Conservation (phyloP, 35 echinoderm and acorn worm species). For the Diadema setosum region DNA sequence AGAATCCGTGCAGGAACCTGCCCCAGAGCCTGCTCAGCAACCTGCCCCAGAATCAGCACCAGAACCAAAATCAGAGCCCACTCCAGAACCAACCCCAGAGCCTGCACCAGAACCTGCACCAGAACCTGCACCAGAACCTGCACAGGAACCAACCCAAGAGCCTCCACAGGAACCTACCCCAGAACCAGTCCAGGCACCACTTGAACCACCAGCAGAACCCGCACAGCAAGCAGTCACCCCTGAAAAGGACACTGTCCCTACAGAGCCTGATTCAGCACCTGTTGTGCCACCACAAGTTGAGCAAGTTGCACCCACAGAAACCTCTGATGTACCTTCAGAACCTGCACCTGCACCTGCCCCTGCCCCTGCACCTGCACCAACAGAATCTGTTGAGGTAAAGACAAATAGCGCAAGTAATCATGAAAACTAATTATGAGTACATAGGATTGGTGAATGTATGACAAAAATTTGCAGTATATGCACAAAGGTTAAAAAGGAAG, state of each 20-base stretch:
- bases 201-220: background rate
- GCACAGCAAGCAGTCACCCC: background rate
- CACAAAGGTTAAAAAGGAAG: too few relatives aligned
- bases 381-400: background rate
- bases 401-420: too few relatives aligned
- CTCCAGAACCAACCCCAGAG: background rate
- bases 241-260: background rate
- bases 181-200: background rate
- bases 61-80: background rate
- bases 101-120: background rate
- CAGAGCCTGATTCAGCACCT: background rate
- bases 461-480: too few relatives aligned
- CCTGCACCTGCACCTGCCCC: background rate
- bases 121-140: background rate
- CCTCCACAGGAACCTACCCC: background rate
- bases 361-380: background rate
- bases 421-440: too few relatives aligned
- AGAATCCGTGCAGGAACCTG: background rate
- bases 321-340: background rate
- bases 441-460: too few relatives aligned
- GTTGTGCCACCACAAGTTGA: background rate
- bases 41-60: background rate
- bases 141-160: background rate
- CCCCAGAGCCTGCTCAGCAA: background rate
- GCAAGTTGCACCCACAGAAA: background rate